A percentile compares a stretch with the other conserved stretches of the same genome.
Conservation (phyloP, 2,797 vertebrate genomes). For the Urosaurus nigricauda region DNA sequence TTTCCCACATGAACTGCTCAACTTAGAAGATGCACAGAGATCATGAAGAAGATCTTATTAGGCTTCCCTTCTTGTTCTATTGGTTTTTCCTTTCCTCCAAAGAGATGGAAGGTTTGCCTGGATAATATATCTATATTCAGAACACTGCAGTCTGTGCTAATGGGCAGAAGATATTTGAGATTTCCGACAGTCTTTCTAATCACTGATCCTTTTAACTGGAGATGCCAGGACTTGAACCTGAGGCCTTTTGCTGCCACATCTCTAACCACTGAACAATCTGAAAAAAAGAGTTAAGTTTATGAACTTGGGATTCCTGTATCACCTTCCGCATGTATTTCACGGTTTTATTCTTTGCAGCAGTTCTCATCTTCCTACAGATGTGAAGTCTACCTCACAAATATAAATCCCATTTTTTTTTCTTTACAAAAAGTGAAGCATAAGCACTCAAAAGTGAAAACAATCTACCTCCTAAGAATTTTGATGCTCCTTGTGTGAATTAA, state of each 20-base stretch:
- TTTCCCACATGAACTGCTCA: too few species aligned
- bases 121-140: neutral
- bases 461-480: neutral
- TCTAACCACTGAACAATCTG: neutral
- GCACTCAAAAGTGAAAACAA: too few species aligned
- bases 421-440: too few species aligned
- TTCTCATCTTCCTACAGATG: too few species aligned
- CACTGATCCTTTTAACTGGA: neutral
- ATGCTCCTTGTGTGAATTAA: neutral
- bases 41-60: neutral
- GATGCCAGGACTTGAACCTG: neutral
- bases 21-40: too few species aligned
- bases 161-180: neutral
- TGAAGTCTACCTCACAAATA: too few species aligned
- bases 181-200: neutral
- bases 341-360: neutral
- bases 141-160: neutral
- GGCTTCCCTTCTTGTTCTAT: neutral
- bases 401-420: too few species aligned
- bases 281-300: neutral
- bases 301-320: neutral
- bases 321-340: neutral
- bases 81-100: neutral
- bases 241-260: neutral
- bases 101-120: neutral